Evolutionary conservation across 2,888 invertebrate species (phyloP).

Genomic region (Megaustenia siamemsis): DNA sequence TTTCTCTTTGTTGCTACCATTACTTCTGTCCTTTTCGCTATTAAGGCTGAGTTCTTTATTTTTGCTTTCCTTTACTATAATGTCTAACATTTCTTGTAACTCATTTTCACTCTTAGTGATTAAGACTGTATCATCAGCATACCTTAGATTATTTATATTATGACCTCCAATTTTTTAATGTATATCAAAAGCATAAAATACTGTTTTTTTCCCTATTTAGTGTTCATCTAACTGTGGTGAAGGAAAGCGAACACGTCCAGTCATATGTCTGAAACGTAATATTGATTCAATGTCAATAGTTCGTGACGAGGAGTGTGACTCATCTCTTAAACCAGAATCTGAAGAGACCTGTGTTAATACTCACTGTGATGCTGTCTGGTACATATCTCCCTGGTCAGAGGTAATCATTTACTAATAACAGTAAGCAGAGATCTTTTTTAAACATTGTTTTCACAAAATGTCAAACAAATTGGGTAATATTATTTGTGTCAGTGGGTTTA

Average conservation of each 20-base stretch:
- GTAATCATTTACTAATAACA: conserved; percentile 59
- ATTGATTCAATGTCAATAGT: conserved; percentile 55
- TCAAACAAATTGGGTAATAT: neutral
- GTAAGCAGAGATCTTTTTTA: too few relatives aligned
- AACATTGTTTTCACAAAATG: neutral
- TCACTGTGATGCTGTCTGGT: conserved; percentile 67
- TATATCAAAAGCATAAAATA: neutral
- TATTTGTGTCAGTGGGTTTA: neutral
- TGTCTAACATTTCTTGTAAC: too few relatives aligned
- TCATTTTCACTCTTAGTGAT: too few relatives aligned
- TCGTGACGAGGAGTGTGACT: conserved; percentile 63
- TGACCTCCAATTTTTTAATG: neutral
- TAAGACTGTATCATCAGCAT: too few relatives aligned
- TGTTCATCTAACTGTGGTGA: conserved; percentile 70
- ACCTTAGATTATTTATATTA: too few relatives aligned
- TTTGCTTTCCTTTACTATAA: too few relatives aligned
- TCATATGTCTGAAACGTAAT: conserved; percentile 64
- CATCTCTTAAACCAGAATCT: conserved; percentile 62
- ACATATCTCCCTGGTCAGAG: conserved; percentile 69
- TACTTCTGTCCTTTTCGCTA: too few relatives aligned
- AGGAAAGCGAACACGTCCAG: conserved; percentile 63
- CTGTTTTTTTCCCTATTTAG: conserved; percentile 57
- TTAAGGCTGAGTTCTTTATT: too few relatives aligned
- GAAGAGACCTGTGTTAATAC: conserved; percentile 57
- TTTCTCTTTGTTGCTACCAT: too few relatives aligned